Conservation (phyloP, 2,888 invertebrate genomes). For the Sarcophaga caerulescens region DNA sequence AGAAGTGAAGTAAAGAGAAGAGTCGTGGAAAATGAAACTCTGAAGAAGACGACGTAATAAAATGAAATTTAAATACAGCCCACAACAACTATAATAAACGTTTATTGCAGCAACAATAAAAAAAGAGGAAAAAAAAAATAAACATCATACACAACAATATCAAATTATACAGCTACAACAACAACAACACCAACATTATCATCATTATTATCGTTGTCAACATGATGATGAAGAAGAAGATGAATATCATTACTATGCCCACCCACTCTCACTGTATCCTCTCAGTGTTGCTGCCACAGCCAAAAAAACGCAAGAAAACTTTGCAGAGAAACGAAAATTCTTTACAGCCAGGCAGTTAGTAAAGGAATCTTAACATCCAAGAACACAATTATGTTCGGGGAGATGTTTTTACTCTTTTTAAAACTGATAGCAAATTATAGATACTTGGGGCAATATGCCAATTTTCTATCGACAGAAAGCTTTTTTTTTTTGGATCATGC, state of each 20-base stretch:
- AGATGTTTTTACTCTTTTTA: too few species aligned
- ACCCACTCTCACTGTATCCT: constrained; percentile 24
- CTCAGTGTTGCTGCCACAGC: background rate
- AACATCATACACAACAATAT: constrained; percentile 40
- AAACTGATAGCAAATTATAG: too few species aligned
- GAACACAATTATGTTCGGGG: too few species aligned
- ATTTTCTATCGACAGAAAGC: too few species aligned
- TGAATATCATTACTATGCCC: constrained; percentile 9
- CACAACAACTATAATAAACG: constrained; percentile 4
- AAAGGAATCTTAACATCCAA: background rate
- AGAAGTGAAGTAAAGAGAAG: background rate
- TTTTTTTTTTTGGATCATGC: background rate
- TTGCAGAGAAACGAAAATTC: constrained; percentile 9
- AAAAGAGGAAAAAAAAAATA: background rate
- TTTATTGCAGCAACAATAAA: background rate
- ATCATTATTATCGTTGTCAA: background rate
- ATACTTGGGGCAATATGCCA: too few species aligned
- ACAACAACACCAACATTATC: constrained; percentile 3
- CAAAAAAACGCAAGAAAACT: background rate
- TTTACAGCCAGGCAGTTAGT: background rate
- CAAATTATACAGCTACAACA: constrained; percentile 42
- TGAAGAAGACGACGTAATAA: background rate
- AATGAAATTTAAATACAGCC: constrained; percentile 52
- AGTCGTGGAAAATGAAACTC: background rate
- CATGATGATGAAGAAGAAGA: background rate